Conservation (phyloP, 1,140 invertebrate genomes). For the Drosophila melanica region DNA sequence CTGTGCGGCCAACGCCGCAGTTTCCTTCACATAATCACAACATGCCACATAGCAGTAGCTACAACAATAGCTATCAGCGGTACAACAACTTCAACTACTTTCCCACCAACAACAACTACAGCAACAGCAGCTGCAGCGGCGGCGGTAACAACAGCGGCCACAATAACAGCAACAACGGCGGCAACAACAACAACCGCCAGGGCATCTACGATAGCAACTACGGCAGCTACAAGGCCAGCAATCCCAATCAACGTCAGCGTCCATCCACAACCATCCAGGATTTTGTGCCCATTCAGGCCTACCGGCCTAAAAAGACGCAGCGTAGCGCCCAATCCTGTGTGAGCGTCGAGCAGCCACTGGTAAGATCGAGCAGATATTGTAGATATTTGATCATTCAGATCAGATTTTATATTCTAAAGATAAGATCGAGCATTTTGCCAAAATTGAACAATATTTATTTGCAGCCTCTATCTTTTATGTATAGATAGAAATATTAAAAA, state of each 20-base stretch:
- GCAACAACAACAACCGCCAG: not conserved
- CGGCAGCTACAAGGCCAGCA: not conserved
- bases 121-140: not conserved
- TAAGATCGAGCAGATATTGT: not conserved
- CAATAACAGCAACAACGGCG: constrained; percentile 1
- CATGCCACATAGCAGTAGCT: constrained; percentile 6
- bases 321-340: not conserved
- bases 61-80: not conserved
- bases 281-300: constrained; percentile 71
- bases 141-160: not conserved
- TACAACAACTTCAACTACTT: constrained; percentile 4
- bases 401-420: too few species aligned
- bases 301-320: constrained; percentile 48
- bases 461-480: too few species aligned
- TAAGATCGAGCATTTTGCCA: too few species aligned
- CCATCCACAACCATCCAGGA: constrained; percentile 48
- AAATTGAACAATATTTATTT: too few species aligned
- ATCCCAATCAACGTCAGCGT: constrained; percentile 1
- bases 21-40: too few species aligned
- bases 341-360: not conserved
- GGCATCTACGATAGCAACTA: not conserved
- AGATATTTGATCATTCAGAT: not conserved
- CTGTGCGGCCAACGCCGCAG: not conserved
- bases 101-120: constrained; percentile 7
- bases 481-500: too few species aligned